Evolutionary conservation across 2,888 invertebrate species (phyloP).

Genomic region (Netelia melanura): DNA sequence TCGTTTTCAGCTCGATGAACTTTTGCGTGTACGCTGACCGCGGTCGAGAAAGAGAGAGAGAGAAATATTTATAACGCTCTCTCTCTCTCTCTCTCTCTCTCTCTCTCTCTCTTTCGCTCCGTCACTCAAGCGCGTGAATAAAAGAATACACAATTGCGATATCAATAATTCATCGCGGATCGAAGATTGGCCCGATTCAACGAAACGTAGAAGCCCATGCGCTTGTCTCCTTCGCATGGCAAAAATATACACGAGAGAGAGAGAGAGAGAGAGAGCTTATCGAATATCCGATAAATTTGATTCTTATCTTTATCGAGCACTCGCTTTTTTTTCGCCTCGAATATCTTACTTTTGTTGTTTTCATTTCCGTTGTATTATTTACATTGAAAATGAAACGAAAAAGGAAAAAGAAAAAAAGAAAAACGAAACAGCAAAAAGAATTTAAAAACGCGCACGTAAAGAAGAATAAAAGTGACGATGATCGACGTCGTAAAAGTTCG

Average conservation of each 20-base stretch:
- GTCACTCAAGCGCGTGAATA: background rate
- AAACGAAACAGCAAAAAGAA: too few species aligned
- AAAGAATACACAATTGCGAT: background rate
- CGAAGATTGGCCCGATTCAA: background rate
- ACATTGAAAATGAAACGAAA: too few species aligned
- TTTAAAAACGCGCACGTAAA: too few species aligned
- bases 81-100: conserved; percentile 48
- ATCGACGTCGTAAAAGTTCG: too few species aligned
- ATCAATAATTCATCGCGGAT: conserved; percentile 29
- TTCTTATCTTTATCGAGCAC: background rate
- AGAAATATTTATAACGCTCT: background rate
- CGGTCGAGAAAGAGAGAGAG: background rate
- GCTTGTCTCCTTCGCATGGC: background rate
- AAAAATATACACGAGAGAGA: background rate
- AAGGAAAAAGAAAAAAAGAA: too few species aligned
- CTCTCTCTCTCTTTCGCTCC: conserved; percentile 56
- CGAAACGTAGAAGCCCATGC: background rate
- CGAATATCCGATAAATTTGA: background rate
- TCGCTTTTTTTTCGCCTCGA: background rate
- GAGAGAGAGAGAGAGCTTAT: background rate
- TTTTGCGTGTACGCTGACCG: too few species aligned
- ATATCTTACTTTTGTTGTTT: background rate
- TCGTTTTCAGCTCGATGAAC: background rate
- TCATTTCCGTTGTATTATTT: too few species aligned
- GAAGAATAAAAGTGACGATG: too few species aligned